phyloP scores from a whole-genome alignment of 2,888 invertebrate genomes.

The Norana najaformis region DNA sequence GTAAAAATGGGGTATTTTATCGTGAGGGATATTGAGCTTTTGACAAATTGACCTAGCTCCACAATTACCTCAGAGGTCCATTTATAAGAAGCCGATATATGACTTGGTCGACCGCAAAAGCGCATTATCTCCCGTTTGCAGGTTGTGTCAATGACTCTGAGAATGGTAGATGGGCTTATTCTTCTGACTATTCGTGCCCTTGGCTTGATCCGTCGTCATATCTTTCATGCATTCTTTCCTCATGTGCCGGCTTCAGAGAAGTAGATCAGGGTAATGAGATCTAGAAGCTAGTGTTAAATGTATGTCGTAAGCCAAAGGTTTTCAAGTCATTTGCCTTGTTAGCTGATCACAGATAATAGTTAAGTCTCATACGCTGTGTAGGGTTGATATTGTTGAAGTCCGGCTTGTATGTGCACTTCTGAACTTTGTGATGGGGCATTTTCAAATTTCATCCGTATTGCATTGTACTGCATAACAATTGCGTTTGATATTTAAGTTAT shows the following conservation, averaged over 20 bases:
- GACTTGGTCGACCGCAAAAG: neutral
- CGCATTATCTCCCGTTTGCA: constrained; percentile 13
- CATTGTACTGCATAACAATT: neutral
- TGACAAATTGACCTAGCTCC: neutral
- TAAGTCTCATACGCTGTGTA: neutral
- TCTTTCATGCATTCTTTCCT: neutral
- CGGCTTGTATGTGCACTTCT: no score
- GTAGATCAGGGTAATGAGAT: neutral
- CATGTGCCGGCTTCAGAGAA: neutral
- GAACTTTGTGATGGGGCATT: no score
- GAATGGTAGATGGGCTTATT: neutral
- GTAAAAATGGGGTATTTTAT: neutral
- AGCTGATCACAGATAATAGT: no score
- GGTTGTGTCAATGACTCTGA: neutral
- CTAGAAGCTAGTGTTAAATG: no score
- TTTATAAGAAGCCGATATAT: neutral
- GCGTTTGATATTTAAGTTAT: neutral
- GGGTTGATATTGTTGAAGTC: no score
- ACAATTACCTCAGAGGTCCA: neutral
- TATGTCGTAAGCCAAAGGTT: no score
- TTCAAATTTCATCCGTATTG: neutral
- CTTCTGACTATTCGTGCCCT: neutral
- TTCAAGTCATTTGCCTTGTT: no score
- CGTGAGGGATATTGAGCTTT: neutral
- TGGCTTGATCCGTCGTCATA: neutral